phyloP scores from a whole-genome alignment of 1,140 invertebrate species.

The Nymphalis io region DNA sequence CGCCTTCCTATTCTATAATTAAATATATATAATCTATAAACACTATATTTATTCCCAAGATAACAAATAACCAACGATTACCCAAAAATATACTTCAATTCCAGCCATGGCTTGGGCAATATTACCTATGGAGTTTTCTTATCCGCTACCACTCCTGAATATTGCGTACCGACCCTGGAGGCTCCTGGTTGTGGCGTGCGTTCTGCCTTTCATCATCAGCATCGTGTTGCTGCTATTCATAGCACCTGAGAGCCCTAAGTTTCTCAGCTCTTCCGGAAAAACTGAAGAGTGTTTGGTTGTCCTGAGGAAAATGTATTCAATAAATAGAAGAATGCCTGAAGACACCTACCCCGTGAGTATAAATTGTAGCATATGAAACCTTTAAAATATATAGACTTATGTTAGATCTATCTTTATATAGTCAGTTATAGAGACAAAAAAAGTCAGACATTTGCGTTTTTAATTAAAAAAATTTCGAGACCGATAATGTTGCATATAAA shows the following conservation, averaged over 20 bases:
- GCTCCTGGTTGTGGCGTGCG: slow-evolving; percentile 84
- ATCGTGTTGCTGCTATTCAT: slow-evolving; percentile 79
- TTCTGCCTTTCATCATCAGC: slow-evolving; percentile 83
- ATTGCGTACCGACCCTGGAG: slow-evolving; percentile 84
- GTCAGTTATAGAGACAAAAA: too few relatives aligned
- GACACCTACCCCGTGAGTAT: slow-evolving; percentile 62
- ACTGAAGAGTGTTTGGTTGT: slow-evolving; percentile 81
- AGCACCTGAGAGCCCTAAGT: slow-evolving; percentile 88
- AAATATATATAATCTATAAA: too few relatives aligned
- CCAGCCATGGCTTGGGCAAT: slow-evolving; percentile 86
- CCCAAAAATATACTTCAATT: slow-evolving; percentile 13
- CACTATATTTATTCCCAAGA: too few relatives aligned
- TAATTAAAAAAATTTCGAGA: too few relatives aligned
- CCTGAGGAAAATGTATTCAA: slow-evolving; percentile 80
- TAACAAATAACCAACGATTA: too few relatives aligned
- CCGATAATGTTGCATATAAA: too few relatives aligned
- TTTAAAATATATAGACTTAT: not conserved
- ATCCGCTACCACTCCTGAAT: slow-evolving; percentile 61
- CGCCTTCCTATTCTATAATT: too few relatives aligned
- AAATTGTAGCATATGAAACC: not conserved
- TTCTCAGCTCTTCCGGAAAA: slow-evolving; percentile 81
- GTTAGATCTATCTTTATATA: not conserved
- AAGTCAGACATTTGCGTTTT: too few relatives aligned
- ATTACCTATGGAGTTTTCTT: slow-evolving; percentile 81
- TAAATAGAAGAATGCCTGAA: slow-evolving; percentile 77